Base-by-base conservation (phyloP, 2,888 invertebrate species). In the Tipula helvola region DNA sequence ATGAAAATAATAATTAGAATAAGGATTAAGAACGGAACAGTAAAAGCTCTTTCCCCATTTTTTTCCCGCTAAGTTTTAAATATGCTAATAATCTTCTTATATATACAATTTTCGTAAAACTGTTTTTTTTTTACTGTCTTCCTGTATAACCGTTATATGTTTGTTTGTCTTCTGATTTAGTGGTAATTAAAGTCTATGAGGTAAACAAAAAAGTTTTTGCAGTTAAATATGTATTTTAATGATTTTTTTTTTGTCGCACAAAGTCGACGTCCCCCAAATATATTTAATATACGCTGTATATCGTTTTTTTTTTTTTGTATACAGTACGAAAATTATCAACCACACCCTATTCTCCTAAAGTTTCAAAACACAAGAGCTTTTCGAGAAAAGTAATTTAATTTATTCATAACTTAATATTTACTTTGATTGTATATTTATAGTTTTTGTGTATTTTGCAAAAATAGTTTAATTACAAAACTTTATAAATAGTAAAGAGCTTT, bases 1-100 rank as follows among this genome's bases (percentile, higher is more conserved):
- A 71, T 71, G 71, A 71, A 71, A 71, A 71, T 71, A 71, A 71
- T 71, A 71, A 71, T 71, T 71, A 71, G 71, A 71, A 71, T 71
- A 71, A 28, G 71, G 71, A 71, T 71, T 71, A 71, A 71, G 71
- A 71, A 71, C 71, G 71, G 28, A 71, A 71, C 28, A 71, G 18
- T 5, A 71, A 71, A 71, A 71, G 28, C 71, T 71, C 10, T 71
- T 71, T 71, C 12, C 12, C 28, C 71, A 18, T 10, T 71, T 71
- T 71, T 71, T 39, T 28, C 28, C 12, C 57, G 71, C 12, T 10
- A 28, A 71, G 18, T 71, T 71, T 71, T 71, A 71, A 71, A 71
- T 71, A 71, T 71, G 71, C 71, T 71, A 71, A 71, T 71, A 71
- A 71, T 71, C 71, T 71, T 71, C 4, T 52, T n/a, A 52, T n/a